Percentiles rank a stretch among this genome's conserved stretches.
Conservation (phyloP, 2,888 invertebrate genomes). For the Girardia tigrina region DNA sequence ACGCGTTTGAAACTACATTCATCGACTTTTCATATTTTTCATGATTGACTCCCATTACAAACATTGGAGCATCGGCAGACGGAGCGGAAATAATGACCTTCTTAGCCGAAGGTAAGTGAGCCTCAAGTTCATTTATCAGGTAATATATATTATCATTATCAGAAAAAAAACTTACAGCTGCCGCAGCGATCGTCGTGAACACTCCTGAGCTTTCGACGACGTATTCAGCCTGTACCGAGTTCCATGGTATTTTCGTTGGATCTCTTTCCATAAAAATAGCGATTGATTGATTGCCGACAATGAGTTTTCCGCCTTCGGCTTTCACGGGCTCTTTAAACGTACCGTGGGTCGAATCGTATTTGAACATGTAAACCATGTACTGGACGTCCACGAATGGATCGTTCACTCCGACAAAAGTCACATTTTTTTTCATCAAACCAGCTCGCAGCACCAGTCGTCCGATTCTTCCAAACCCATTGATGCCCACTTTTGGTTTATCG, state of each 20-base stretch:
- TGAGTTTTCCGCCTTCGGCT: slow-evolving; percentile 62
- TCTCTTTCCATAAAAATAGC: slow-evolving; percentile 66
- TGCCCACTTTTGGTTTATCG: slow-evolving; percentile 35
- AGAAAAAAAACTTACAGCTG: slow-evolving; percentile 54
- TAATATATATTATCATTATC: slow-evolving; percentile 28
- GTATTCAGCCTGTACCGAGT: slow-evolving; percentile 76
- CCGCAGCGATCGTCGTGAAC: slow-evolving; percentile 85
- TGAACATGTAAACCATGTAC: slow-evolving; percentile 94
- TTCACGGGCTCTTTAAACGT: slow-evolving; percentile 75
- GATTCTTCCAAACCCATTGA: slow-evolving; percentile 67
- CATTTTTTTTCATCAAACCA: slow-evolving; percentile 58
- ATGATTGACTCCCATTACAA: slow-evolving; percentile 86
- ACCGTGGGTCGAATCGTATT: slow-evolving; percentile 95
- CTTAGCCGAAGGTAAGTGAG: slow-evolving; percentile 80
- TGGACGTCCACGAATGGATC: slow-evolving; percentile 89
- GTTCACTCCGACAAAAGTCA: slow-evolving; percentile 68
- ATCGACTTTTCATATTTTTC: slow-evolving; percentile 67
- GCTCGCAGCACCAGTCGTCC: slow-evolving; percentile 77
- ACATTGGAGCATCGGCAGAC: slow-evolving; percentile 97
- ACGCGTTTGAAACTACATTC: slow-evolving; percentile 63
- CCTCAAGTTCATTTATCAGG: too few species aligned
- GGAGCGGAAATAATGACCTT: slow-evolving; percentile 95
- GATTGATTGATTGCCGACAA: slow-evolving; percentile 68
- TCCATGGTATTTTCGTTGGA: slow-evolving; percentile 71
- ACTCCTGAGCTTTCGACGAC: slow-evolving; percentile 94